Conservation (phyloP, 2,797 vertebrate species). For the Discoglossus pictus region DNA sequence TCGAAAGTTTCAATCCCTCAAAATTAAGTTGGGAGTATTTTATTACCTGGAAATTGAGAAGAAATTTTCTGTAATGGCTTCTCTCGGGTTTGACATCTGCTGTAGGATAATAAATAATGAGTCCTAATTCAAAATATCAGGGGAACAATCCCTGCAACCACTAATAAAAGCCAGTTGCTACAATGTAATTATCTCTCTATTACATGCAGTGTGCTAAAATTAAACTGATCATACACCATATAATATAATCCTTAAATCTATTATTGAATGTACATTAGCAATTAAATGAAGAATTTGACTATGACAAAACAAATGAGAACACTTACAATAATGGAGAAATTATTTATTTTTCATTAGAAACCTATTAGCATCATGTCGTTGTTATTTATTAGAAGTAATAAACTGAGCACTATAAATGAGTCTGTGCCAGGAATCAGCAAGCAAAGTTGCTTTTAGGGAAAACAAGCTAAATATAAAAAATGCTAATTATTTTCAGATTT, state of each 20-base stretch:
- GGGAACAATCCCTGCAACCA: neutral
- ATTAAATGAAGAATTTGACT: slow-evolving; percentile 50
- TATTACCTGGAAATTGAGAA: too few relatives aligned
- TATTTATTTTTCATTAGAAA: slow-evolving; percentile 70
- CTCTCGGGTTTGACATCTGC: neutral
- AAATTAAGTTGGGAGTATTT: too few relatives aligned
- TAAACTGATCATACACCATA: slow-evolving; percentile 43
- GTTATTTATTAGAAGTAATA: slow-evolving; percentile 64
- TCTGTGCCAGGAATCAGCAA: slow-evolving; percentile 22
- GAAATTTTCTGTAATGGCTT: too few relatives aligned
- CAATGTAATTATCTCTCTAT: slow-evolving; percentile 21
- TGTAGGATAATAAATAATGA: neutral
- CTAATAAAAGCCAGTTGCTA: neutral
- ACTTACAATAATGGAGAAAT: slow-evolving; percentile 64
- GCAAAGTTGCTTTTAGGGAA: slow-evolving; percentile 8
- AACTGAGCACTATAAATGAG: slow-evolving; percentile 39
- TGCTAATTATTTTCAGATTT: neutral
- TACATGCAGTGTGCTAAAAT: slow-evolving; percentile 32
- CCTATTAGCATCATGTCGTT: slow-evolving; percentile 61
- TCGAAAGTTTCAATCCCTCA: too few relatives aligned
- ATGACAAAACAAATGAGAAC: slow-evolving; percentile 56
- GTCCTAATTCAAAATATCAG: neutral
- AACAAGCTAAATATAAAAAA: neutral
- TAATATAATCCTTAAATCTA: slow-evolving; percentile 34
- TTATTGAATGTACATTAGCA: slow-evolving; percentile 27